Percentiles rank a stretch among this genome's conserved stretches.
Conservation (phyloP, 1,140 invertebrate genomes). For the Drosophila pruinosa region DNA sequence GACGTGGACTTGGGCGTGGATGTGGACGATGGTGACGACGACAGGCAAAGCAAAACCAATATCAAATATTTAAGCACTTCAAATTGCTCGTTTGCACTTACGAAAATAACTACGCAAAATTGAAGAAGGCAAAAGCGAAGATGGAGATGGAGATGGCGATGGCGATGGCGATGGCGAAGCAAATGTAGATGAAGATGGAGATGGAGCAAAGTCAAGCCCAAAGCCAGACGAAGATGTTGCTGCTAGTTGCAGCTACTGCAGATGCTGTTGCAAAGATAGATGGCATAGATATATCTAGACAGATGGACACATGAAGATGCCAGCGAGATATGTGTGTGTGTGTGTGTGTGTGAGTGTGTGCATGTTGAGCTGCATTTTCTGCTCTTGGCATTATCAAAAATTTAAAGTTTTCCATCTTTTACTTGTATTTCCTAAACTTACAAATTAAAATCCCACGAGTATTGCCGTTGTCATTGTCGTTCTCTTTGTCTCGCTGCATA, state of each 20-base stretch:
- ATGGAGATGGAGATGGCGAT: constrained; percentile 16
- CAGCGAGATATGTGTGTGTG: not conserved
- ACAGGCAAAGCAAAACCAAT: constrained; percentile 66
- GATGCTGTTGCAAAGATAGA: constrained; percentile 20
- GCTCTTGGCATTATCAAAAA: constrained; percentile 71
- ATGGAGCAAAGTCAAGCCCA: not conserved
- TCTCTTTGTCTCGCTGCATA: not conserved
- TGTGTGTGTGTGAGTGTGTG: no score
- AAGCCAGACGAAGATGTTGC: not conserved
- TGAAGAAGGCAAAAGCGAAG: constrained; percentile 39
- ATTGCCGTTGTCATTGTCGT: constrained; percentile 17
- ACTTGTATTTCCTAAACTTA: constrained; percentile 62
- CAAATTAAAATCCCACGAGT: constrained; percentile 68
- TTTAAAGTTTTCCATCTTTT: constrained; percentile 71
- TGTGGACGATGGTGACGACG: not conserved
- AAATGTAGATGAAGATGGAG: not conserved
- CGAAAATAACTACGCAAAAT: constrained; percentile 78
- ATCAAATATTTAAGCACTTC: constrained; percentile 80
- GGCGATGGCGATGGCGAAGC: not conserved
- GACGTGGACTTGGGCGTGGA: not conserved
- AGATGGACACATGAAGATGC: constrained; percentile 3
- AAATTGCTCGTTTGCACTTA: constrained; percentile 80
- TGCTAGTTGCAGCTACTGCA: constrained; percentile 18
- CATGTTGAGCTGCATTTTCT: constrained; percentile 20
- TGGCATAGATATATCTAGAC: constrained; percentile 15